Percentiles rank a stretch among this genome's conserved stretches.
These are phyloP conservation scores for Acholoe squamosa DNA, from an alignment of 2,888 invertebrate genomes.

Conservation along the genomic window DNA sequence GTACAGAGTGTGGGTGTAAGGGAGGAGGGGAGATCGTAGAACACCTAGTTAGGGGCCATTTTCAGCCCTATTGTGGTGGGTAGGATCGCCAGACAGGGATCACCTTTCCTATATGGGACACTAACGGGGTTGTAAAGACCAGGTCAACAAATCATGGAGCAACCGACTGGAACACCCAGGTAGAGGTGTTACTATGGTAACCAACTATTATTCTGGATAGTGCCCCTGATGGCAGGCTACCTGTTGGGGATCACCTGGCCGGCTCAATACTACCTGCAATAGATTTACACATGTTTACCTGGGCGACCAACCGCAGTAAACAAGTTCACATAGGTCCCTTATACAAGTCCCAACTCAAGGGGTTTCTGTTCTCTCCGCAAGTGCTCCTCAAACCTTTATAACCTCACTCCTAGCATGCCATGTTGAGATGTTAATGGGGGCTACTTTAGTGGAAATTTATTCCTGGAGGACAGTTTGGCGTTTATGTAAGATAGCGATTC, in stretches of 20 bases:
- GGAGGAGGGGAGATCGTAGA: background rate
- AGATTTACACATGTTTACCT: constrained; percentile 11
- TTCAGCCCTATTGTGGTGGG: background rate
- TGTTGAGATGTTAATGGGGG: too few species aligned
- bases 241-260: background rate
- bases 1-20: background rate
- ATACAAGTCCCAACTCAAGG: background rate
- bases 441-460: too few species aligned
- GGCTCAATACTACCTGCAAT: background rate
- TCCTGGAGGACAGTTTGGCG: background rate
- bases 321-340: background rate
- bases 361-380: background rate
- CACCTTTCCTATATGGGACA: background rate
- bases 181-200: constrained; percentile 32
- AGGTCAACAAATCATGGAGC: background rate
- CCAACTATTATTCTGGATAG: background rate
- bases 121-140: constrained; percentile 43
- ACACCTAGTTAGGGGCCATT: background rate
- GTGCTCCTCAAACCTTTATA: background rate
- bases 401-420: too few species aligned
- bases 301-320: background rate
- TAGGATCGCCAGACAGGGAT: background rate
- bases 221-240: background rate
- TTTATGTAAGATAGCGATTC: background rate
- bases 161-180: constrained; percentile 29